phyloP scores from a whole-genome alignment of 2,888 invertebrate genomes.

The Pristionchus japonicus region DNA sequence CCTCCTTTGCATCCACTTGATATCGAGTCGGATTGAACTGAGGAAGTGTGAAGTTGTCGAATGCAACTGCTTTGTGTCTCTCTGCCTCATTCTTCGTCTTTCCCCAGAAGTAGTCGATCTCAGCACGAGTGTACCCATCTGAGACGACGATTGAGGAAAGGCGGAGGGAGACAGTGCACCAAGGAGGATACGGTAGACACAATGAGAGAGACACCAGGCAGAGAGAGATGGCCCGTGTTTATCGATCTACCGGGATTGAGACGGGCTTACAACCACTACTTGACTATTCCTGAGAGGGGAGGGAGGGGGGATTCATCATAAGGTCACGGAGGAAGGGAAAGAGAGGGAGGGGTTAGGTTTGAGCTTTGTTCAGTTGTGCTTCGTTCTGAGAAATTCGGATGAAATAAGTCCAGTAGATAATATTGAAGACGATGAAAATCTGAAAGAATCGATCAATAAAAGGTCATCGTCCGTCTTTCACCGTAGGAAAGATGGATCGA shows the following conservation, averaged over 20 bases:
- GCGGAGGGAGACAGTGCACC: neutral
- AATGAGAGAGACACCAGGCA: neutral
- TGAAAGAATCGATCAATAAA: slow-evolving; percentile 48
- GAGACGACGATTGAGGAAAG: slow-evolving; percentile 10
- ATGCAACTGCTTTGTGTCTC: slow-evolving; percentile 64
- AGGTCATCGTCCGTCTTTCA: neutral
- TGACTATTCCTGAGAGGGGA: slow-evolving; percentile 8
- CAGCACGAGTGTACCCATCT: slow-evolving; percentile 78
- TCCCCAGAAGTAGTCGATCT: slow-evolving; percentile 78
- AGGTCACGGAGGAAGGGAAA: neutral
- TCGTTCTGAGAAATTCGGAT: slow-evolving; percentile 54
- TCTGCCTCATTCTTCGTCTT: slow-evolving; percentile 73
- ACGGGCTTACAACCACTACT: slow-evolving; percentile 7
- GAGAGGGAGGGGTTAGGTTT: neutral
- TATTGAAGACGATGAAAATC: slow-evolving; percentile 97
- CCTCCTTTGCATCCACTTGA: slow-evolving; percentile 67
- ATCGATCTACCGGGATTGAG: neutral
- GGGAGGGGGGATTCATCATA: neutral
- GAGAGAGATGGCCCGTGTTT: slow-evolving; percentile 34
- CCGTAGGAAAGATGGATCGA: slow-evolving; percentile 90
- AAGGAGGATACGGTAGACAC: slow-evolving; percentile 3
- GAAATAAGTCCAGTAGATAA: slow-evolving; percentile 66
- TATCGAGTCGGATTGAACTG: slow-evolving; percentile 76
- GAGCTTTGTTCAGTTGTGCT: neutral
- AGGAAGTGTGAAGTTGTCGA: slow-evolving; percentile 76